Conservation (phyloP, 2,888 invertebrate genomes). For the Plagodis pulveraria region DNA sequence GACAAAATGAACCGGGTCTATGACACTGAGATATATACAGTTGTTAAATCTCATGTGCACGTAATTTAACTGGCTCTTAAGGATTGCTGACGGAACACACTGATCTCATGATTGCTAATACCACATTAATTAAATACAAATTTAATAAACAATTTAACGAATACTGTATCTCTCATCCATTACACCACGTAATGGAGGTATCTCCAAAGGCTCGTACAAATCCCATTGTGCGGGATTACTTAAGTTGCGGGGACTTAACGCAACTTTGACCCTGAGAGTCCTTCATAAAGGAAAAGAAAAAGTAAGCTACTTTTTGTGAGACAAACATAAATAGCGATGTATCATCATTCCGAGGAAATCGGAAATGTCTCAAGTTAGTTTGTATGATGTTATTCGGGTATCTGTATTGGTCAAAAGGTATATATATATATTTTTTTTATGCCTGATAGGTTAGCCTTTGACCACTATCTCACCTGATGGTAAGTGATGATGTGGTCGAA, state of each 20-base stretch:
- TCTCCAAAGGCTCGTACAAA: conserved; percentile 30
- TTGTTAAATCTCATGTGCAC: too few relatives aligned
- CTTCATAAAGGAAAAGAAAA: conserved; percentile 23
- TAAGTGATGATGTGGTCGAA: too few relatives aligned
- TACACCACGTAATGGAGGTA: conserved; percentile 29
- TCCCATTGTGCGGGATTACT: conserved; percentile 39
- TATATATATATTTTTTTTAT: too few relatives aligned
- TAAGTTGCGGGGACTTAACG: conserved; percentile 30
- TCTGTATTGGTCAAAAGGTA: not conserved
- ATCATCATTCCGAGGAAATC: conserved; percentile 9
- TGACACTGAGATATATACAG: too few relatives aligned
- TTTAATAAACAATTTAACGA: conserved; percentile 4
- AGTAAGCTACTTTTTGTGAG: conserved; percentile 16
- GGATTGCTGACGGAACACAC: not conserved
- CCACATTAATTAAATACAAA: not conserved
- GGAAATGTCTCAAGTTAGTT: conserved; percentile 6
- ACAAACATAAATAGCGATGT: conserved; percentile 19
- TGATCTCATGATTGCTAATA: too few relatives aligned
- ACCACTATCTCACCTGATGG: too few relatives aligned
- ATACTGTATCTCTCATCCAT: conserved; percentile 14
- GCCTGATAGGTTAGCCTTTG: too few relatives aligned
- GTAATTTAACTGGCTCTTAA: too few relatives aligned
- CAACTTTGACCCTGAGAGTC: conserved; percentile 21
- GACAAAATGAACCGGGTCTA: too few relatives aligned
- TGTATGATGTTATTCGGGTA: conserved; percentile 1